These are phyloP conservation scores for Amblyopsis rosae DNA, from an alignment of 2,113 vertebrate species.

Conservation along the genomic window DNA sequence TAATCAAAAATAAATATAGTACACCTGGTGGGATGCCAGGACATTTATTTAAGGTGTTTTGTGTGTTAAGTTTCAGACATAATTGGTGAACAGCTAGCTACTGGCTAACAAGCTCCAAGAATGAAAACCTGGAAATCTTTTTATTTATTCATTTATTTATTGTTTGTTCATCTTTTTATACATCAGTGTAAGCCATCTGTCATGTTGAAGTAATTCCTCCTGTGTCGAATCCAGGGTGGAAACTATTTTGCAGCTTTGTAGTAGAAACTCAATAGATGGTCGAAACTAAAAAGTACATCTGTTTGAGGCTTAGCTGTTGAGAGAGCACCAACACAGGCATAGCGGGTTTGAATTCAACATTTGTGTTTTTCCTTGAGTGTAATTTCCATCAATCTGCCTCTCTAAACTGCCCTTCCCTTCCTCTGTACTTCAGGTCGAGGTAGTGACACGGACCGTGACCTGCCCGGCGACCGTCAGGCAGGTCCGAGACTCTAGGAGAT, in stretches of 20 bases:
- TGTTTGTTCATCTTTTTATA: not conserved
- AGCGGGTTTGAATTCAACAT: not conserved
- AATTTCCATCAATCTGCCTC: constrained; percentile 49
- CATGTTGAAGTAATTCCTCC: constrained; percentile 21
- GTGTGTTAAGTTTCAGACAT: no score
- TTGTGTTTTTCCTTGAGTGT: constrained; percentile 5
- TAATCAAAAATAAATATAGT: no score
- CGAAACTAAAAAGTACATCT: not conserved
- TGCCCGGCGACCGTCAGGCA: constrained; percentile 69
- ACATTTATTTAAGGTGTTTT: no score
- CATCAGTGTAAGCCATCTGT: not conserved
- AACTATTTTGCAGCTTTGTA: not conserved
- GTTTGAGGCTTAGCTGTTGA: no score
- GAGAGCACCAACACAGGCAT: not conserved
- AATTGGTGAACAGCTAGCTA: no score
- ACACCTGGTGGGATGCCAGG: no score
- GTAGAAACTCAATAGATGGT: constrained; percentile 16
- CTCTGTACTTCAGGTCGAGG: constrained; percentile 71
- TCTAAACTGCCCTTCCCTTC: constrained; percentile 74
- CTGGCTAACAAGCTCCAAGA: no score
- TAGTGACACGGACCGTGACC: constrained; percentile 71
- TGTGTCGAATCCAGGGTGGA: not conserved
- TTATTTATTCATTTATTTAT: not conserved
- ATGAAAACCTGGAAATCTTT: no score
- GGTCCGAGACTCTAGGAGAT: constrained; percentile 74